A percentile compares a stretch with the other conserved stretches of the same genome.
Conservation (phyloP, 30 jellyfish, hydroid and myxozoan species). For the Haliclystus octoradiatus region DNA sequence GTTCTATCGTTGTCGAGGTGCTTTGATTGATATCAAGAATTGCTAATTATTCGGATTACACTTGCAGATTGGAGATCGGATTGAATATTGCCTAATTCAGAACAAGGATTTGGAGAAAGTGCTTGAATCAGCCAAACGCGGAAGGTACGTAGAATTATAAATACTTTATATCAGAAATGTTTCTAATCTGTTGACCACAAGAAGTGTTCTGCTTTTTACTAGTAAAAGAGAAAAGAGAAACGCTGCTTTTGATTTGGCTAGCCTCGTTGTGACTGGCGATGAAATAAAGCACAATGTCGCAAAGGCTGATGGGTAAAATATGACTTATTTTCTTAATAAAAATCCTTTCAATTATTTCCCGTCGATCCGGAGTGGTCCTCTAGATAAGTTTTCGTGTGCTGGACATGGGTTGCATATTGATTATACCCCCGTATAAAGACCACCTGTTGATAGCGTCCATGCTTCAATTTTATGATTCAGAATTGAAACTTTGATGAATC, state of each 20-base stretch:
- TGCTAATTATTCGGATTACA: too few relatives aligned
- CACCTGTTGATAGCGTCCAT: not conserved
- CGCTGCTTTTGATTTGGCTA: slow-evolving; percentile 95
- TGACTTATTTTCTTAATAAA: too few relatives aligned
- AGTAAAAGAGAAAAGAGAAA: slow-evolving; percentile 84
- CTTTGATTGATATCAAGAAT: too few relatives aligned
- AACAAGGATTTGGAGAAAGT: slow-evolving; percentile 81
- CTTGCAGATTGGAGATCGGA: slow-evolving; percentile 77
- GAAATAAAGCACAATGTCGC: slow-evolving; percentile 67
- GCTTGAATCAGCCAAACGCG: slow-evolving; percentile 69
- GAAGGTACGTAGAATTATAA: slow-evolving; percentile 81
- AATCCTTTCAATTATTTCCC: too few relatives aligned
- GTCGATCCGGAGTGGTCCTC: too few relatives aligned
- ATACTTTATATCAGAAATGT: too few relatives aligned
- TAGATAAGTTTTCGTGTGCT: too few relatives aligned
- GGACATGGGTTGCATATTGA: not conserved
- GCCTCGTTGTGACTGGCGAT: slow-evolving; percentile 94
- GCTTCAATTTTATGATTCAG: slow-evolving; percentile 13
- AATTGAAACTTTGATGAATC: slow-evolving; percentile 75
- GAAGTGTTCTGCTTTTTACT: not conserved
- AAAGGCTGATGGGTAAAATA: slow-evolving; percentile 80
- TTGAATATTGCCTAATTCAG: slow-evolving; percentile 68
- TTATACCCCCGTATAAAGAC: not conserved
- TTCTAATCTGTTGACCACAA: too few relatives aligned
- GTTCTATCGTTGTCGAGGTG: too few relatives aligned